phyloP scores from a whole-genome alignment of 1,140 invertebrate genomes.

The Polypedilum pembai region DNA sequence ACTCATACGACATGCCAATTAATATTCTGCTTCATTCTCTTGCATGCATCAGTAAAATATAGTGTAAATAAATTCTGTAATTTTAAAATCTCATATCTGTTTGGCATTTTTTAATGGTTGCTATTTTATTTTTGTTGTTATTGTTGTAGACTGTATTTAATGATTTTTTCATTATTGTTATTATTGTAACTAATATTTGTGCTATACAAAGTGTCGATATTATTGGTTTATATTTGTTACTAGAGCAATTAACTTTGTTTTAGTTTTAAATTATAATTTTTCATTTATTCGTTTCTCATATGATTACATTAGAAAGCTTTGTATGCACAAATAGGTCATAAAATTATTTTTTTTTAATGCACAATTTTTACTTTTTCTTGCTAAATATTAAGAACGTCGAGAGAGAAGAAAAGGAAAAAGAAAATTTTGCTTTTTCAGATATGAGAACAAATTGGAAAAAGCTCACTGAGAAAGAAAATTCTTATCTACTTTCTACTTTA shows the following conservation, averaged over 20 bases:
- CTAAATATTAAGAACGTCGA: neutral
- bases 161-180: neutral
- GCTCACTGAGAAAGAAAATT: too few species aligned
- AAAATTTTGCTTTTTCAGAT: neutral
- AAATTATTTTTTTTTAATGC: neutral
- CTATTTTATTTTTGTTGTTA: neutral
- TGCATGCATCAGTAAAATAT: neutral
- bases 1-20: neutral
- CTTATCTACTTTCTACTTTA: neutral
- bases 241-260: too few species aligned
- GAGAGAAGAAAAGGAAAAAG: neutral
- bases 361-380: neutral
- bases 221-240: too few species aligned
- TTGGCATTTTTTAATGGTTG: slow-evolving; percentile 6
- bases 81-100: neutral
- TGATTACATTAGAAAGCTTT: too few species aligned
- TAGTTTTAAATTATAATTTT: too few species aligned
- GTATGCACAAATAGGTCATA: too few species aligned
- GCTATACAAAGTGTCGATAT: neutral
- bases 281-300: too few species aligned
- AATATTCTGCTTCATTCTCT: neutral
- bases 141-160: neutral
- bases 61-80: neutral
- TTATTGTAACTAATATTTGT: neutral
- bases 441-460: neutral